Evolutionary conservation across 2,888 invertebrate species (phyloP), one percentile per base, ranked within the genome.

Genomic region (Drosophila anomelani): DNA sequence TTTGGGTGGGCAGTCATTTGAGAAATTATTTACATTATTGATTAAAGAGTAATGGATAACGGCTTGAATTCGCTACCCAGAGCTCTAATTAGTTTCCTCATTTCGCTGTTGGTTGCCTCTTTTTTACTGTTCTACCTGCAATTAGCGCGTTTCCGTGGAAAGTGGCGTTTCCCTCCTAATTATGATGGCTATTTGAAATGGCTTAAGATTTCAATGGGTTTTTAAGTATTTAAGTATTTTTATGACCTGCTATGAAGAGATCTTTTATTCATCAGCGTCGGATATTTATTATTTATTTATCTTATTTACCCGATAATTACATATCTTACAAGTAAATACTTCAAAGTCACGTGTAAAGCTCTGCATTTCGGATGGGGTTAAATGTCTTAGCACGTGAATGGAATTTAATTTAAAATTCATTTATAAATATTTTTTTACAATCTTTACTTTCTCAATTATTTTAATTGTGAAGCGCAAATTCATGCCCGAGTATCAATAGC

Each of bases 71-170:
- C 32, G 23, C 60, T 17, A 13, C 15, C 4, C 47, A 34, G 23
- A 32, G 29, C 39, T 46, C 63, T 63, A 60, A 63, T 63, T 63
- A 39, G 60, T 61, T 55, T 61, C 23, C 55, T 55, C 60, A 39
- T 47, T 63, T 26, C 47, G 23, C 13, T 38, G 39, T 34, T 36
- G 34, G 36, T 12, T 59, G 47, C 13, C 5, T 23, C 29, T 34
- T 44, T 46, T 46, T 53, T 46, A 20, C 64, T 56, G 36, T 68
- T 47, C 23, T 36, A 54, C 53, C 67, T 29, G 67, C 20, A 57
- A 68, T 67, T 70, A 67, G n/a, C 58, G 41, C 23, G 15, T 34
- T 54, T 54, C 53, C 41, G 38, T 15, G 13, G 68, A 51, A 68
- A 70, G 36, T 58, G 29, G 58, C 58, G 44, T 46, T 15, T 54